Evolutionary conservation across 2,113 vertebrate genomes (phyloP), one percentile per base, ranked within the genome.

Genomic region (Peromyscus maniculatus): DNA sequence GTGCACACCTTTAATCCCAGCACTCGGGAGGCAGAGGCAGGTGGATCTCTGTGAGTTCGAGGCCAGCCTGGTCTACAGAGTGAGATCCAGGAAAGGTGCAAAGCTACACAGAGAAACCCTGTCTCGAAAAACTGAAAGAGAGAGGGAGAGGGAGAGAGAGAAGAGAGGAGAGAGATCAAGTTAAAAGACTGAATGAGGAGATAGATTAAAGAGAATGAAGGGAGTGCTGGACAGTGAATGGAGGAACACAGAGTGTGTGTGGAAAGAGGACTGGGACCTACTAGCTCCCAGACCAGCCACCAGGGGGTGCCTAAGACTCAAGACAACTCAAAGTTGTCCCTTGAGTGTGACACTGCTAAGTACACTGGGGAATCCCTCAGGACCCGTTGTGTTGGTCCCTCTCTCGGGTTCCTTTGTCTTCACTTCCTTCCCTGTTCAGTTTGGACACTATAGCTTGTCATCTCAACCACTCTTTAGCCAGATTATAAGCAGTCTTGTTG

Each of bases 221-320:
- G 49, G 69, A 88, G 80, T 28, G 36, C 33, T 78, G 59, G 75
- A 66, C 8, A 4, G 57, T 52, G 31, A n/a, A 49, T 13, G 75
- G 19, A 88, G 43, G 39, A 91, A 15, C 55, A 22, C n/a, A 83
- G 16, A 33, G 7, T 15, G 0, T 43, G 15, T 66, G 13, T 28
- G 8, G 57, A 36, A 7, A 43, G 57, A 71, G 2, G 39, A 49
- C 5, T 26, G 36, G 86, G 33, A 49, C n/a, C 24, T 22, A 17
- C 26, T 24, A 33, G 33, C 72, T 95, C 24, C 11, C 72, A 55
- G 39, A 75, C 83, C 36, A 10, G 49, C 93, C 96, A 95, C 93
- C 43, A 86, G 89, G 46, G 55, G 78, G 46, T 96, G 91, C 87
- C 77, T 94, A 75, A 46, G 15, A 92, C n/a, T 71, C 71, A 91